Conservation (phyloP, 1,140 invertebrate genomes). For the Drosophila jambulina region DNA sequence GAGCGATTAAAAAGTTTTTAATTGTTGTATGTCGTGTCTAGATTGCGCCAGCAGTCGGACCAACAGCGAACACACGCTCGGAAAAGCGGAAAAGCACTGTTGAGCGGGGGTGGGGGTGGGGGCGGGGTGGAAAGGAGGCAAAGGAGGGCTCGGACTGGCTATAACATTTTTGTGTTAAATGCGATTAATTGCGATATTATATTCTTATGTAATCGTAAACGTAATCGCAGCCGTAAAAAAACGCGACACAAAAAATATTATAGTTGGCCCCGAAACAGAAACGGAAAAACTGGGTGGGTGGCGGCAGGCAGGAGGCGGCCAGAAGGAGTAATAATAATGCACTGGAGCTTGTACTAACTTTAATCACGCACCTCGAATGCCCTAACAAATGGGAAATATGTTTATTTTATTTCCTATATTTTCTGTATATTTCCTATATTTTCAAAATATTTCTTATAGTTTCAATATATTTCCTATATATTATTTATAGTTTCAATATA, state of each 20-base stretch:
- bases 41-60: constrained; percentile 53
- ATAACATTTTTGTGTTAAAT: constrained; percentile 81
- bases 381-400: neutral
- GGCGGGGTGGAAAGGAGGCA: neutral
- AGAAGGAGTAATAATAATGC: constrained; percentile 29
- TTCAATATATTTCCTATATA: too few relatives aligned
- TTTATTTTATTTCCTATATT: neutral
- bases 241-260: constrained; percentile 75
- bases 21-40: constrained; percentile 79
- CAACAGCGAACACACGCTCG: constrained; percentile 58
- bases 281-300: constrained; percentile 1
- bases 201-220: constrained; percentile 84
- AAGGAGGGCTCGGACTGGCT: constrained; percentile 53
- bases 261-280: constrained; percentile 38
- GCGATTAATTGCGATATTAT: constrained; percentile 83
- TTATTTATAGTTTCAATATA: too few relatives aligned
- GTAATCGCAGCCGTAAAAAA: constrained; percentile 74
- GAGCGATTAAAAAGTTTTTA: constrained; percentile 76
- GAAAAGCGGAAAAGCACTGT: constrained; percentile 2
- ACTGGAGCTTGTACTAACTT: constrained; percentile 17
- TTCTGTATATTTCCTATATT: too few relatives aligned
- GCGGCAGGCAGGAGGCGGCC: neutral
- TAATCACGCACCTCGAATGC: constrained; percentile 3
- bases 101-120: neutral
- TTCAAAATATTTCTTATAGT: too few relatives aligned